Evolutionary conservation across 2,797 vertebrate genomes (phyloP), one percentile per base, ranked within the genome.

Genomic region (Chiroxiphia lanceolata): DNA sequence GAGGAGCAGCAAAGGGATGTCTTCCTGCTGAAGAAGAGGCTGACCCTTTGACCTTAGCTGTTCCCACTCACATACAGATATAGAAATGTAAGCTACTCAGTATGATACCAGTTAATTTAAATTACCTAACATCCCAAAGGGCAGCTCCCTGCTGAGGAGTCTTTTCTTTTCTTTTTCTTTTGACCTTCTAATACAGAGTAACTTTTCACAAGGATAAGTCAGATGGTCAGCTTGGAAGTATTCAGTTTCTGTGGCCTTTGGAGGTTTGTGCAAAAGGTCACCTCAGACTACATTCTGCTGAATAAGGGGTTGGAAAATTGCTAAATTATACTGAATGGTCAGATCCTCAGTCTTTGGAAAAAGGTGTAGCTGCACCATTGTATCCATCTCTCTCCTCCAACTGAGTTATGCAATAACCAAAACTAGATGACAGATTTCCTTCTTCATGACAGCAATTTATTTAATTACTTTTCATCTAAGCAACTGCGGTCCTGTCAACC

Each of bases 111-210:
- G 95, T 96, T 96, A 94, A 96, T 96, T 95, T 96, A 93, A 96
- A 97, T 95, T 95, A 94, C 94, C 93, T 95, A 95, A 96, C 96
- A 96, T 97, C 95, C 95, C 96, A 92, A 87, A 97, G 95, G 95
- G 91, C 91, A 96, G 91, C 81, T 94, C 88, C 94, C 95, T 89
- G 93, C 95, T 95, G 96, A 90, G 95, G 27, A 89, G 60, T 83
- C 89, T 96, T 97, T 96, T 95, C 71, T 95, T 93, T 94, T 67
- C 88, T 87, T 85, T 92, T 96, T 95, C 92, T 95, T 97, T 96
- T 97, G 91, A 93, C 95, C 93, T 96, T 94, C 95, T 94, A 93
- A 89, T 80, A 90, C 95, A 92, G 94, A 96, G 91, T 89, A 95
- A 96, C 96, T 95, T 96, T 95, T 96, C 94, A 95, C 78, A 89